Evolutionary conservation across 2,888 invertebrate genomes (phyloP).

Genomic region (Oligia fasciuncula): DNA sequence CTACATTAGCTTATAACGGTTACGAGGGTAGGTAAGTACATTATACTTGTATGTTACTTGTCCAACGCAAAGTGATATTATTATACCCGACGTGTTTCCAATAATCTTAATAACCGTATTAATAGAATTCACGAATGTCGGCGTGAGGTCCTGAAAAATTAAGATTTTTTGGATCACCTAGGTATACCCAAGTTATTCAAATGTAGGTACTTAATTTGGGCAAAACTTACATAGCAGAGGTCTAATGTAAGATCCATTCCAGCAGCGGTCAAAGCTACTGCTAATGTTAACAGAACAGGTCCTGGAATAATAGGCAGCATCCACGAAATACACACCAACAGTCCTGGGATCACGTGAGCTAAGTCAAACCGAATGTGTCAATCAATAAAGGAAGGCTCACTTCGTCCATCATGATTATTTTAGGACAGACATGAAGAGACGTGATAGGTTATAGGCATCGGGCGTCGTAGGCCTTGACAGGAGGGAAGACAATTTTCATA

Average conservation of each 20-base stretch:
- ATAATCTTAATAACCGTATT: slow-evolving; percentile 94
- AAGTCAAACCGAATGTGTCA: slow-evolving; percentile 40
- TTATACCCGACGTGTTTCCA: slow-evolving; percentile 92
- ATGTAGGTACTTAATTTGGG: neutral
- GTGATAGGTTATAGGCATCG: neutral
- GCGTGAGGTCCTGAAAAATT: slow-evolving; percentile 92
- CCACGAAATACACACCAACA: slow-evolving; percentile 81
- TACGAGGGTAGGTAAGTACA: slow-evolving; percentile 82
- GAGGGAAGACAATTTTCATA: neutral
- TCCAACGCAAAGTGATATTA: slow-evolving; percentile 93
- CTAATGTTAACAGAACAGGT: slow-evolving; percentile 79
- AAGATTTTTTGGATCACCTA: slow-evolving; percentile 64
- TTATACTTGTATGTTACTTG: slow-evolving; percentile 87
- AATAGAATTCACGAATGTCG: slow-evolving; percentile 93
- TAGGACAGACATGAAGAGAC: too few species aligned
- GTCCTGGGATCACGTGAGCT: slow-evolving; percentile 89
- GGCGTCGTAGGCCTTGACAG: neutral
- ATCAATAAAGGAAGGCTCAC: neutral
- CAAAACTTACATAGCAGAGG: slow-evolving; percentile 85
- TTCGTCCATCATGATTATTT: neutral
- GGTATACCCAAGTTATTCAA: neutral
- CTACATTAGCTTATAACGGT: neutral
- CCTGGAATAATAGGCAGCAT: slow-evolving; percentile 78
- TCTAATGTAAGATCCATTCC: slow-evolving; percentile 91
- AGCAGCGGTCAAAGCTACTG: slow-evolving; percentile 89